Conservation (phyloP, 2,888 invertebrate species). For the Myopa tessellatipennis region DNA sequence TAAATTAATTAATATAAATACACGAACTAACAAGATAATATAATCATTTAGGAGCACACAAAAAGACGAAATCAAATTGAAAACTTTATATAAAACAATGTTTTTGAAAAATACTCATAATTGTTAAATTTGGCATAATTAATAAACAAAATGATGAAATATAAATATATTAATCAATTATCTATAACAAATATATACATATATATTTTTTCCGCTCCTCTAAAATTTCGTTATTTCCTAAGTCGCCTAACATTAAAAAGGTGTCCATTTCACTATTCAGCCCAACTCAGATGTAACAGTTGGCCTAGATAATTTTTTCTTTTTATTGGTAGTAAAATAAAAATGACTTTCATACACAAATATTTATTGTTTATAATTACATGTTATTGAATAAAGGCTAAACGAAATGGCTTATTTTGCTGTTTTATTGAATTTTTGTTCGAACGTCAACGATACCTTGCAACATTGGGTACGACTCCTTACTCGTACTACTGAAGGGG, state of each 20-base stretch:
- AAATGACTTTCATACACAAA: slow-evolving; percentile 57
- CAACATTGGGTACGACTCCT: not conserved
- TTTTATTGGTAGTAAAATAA: slow-evolving; percentile 54
- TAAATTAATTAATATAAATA: slow-evolving; percentile 32
- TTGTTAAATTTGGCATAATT: slow-evolving; percentile 51
- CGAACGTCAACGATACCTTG: not conserved
- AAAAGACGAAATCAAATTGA: slow-evolving; percentile 44
- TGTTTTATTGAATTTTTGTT: not conserved
- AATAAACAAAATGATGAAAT: slow-evolving; percentile 40
- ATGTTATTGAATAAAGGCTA: slow-evolving; percentile 55
- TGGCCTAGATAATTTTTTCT: slow-evolving; percentile 45
- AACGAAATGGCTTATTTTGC: slow-evolving; percentile 1
- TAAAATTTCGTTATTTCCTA: slow-evolving; percentile 63
- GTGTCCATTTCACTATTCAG: slow-evolving; percentile 39
- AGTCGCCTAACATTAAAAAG: slow-evolving; percentile 54
- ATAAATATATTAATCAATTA: slow-evolving; percentile 44
- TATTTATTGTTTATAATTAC: slow-evolving; percentile 54
- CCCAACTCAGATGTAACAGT: slow-evolving; percentile 14
- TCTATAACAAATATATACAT: slow-evolving; percentile 51
- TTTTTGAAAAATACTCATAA: slow-evolving; percentile 58
- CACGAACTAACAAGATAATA: not conserved
- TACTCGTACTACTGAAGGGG: no score
- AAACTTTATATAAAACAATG: slow-evolving; percentile 35
- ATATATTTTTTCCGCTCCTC: slow-evolving; percentile 57
- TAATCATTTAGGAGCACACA: slow-evolving; percentile 34